phyloP scores from a whole-genome alignment of 1,140 invertebrate genomes.

The Acromyrmex echinatior region DNA sequence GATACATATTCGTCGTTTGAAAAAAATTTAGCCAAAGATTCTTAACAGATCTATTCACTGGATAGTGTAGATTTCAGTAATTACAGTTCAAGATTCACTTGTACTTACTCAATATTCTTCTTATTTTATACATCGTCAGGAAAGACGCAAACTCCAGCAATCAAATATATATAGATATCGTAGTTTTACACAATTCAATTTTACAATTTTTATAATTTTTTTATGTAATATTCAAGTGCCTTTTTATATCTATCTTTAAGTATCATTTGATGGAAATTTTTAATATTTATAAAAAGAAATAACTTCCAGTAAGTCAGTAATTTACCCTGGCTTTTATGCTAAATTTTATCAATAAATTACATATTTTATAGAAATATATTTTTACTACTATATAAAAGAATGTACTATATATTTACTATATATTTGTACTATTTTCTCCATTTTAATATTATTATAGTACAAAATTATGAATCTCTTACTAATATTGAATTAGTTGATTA shows the following conservation, averaged over 20 bases:
- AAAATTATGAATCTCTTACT: constrained; percentile 44
- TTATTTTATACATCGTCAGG: constrained; percentile 51
- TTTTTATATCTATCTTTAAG: constrained; percentile 52
- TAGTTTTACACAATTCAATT: constrained; percentile 4
- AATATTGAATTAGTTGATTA: constrained; percentile 23
- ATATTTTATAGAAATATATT: constrained; percentile 71
- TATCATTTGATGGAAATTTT: constrained; percentile 22
- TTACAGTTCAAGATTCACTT: constrained; percentile 45
- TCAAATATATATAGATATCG: constrained; percentile 5
- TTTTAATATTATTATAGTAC: constrained; percentile 63
- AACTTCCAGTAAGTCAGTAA: constrained; percentile 39
- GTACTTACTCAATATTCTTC: constrained; percentile 67
- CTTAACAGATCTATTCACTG: constrained; percentile 58
- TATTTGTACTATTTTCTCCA: constrained; percentile 58
- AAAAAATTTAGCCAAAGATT: constrained; percentile 57
- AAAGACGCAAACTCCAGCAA: background rate
- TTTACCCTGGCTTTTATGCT: constrained; percentile 24
- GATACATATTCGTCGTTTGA: constrained; percentile 48
- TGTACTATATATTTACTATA: constrained; percentile 24
- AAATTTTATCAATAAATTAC: constrained; percentile 30
- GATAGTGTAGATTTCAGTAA: constrained; percentile 38
- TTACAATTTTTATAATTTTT: constrained; percentile 44
- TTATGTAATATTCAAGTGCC: constrained; percentile 12
- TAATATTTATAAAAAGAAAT: constrained; percentile 30
- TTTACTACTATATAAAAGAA: constrained; percentile 54